phyloP scores from a whole-genome alignment of 2,797 vertebrate species.

The Sebastes vulpes region DNA sequence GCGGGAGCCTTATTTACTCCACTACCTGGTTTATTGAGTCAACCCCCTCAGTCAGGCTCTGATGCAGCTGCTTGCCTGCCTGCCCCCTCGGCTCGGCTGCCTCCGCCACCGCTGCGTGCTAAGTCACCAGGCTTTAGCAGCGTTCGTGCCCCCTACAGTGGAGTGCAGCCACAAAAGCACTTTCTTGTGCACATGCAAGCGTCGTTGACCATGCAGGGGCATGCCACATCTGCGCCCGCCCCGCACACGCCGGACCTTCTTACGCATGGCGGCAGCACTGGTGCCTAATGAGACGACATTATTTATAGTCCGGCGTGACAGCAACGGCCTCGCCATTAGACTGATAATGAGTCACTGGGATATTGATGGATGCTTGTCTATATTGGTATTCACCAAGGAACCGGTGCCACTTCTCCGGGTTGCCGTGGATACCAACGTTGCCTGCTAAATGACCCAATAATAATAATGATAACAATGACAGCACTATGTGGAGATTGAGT shows the following conservation, averaged over 20 bases:
- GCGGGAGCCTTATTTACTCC: slow-evolving; percentile 65
- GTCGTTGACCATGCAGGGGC: slow-evolving; percentile 1
- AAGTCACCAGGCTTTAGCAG: slow-evolving; percentile 10
- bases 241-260: slow-evolving; percentile 19
- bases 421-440: slow-evolving; percentile 76
- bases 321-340: slow-evolving; percentile 71
- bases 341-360: slow-evolving; percentile 78
- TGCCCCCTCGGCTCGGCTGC: neutral
- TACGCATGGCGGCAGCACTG: slow-evolving; percentile 1
- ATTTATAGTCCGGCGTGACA: slow-evolving; percentile 76
- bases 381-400: slow-evolving; percentile 81
- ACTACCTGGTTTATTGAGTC: slow-evolving; percentile 68
- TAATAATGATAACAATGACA: slow-evolving; percentile 80
- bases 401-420: slow-evolving; percentile 72
- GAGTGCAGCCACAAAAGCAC: neutral
- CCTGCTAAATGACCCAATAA: slow-evolving; percentile 81
- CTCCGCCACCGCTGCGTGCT: neutral
- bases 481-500: slow-evolving; percentile 65
- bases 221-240: neutral
- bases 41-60: slow-evolving; percentile 45
- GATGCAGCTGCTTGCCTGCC: slow-evolving; percentile 34
- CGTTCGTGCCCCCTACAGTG: neutral
- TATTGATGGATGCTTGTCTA: slow-evolving; percentile 81
- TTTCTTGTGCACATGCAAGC: neutral
- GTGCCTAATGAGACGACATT: slow-evolving; percentile 76